These are phyloP conservation scores for Bucorvus abyssinicus DNA, from an alignment of 2,797 vertebrate genomes.

Conservation along the genomic window DNA sequence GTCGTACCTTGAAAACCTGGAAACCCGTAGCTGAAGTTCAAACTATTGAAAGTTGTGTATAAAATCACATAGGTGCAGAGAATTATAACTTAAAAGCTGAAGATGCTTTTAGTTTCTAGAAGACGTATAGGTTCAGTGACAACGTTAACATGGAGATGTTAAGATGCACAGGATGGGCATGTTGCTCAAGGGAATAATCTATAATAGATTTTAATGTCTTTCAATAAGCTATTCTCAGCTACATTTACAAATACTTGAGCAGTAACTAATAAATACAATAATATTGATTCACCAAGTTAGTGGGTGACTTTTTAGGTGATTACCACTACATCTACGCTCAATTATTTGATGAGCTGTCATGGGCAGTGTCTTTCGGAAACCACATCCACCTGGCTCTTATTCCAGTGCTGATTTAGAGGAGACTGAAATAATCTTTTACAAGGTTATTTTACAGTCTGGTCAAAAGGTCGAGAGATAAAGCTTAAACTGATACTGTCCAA, in stretches of 20 bases:
- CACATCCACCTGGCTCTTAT: neutral
- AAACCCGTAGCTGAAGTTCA: neutral
- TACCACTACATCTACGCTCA: neutral
- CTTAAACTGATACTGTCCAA: conserved; percentile 2
- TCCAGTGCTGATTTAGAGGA: neutral
- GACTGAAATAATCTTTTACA: conserved; percentile 1
- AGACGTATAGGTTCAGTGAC: neutral
- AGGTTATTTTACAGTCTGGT: conserved; percentile 23
- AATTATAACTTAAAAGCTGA: neutral
- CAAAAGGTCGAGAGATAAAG: conserved; percentile 31
- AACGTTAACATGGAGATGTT: neutral
- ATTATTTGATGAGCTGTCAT: neutral
- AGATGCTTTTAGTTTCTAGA: neutral
- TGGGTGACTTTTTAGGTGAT: neutral
- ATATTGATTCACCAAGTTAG: neutral
- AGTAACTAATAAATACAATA: neutral
- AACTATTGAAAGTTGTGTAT: neutral
- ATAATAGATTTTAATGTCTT: neutral
- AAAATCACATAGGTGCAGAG: neutral
- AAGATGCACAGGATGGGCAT: neutral
- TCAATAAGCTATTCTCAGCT: neutral
- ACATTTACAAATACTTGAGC: neutral
- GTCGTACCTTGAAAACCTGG: neutral
- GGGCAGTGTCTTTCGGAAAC: neutral
- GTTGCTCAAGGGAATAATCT: neutral